Evolutionary conservation across 2,888 invertebrate species (phyloP), one percentile per base, ranked within the genome.

Genomic region (Cheilosia grossa): DNA sequence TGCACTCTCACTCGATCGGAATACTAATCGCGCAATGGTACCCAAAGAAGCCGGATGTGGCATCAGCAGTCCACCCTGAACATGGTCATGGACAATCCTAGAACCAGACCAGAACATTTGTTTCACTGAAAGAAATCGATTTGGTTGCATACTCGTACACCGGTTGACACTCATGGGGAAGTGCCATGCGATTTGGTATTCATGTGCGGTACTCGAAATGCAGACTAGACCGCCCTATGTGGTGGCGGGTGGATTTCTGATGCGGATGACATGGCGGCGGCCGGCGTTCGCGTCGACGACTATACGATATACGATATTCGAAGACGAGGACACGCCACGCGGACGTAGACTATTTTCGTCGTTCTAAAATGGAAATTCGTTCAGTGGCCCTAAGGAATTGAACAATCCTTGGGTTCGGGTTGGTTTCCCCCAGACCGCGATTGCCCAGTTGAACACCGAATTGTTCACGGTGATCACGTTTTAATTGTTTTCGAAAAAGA

Each of bases 71-170:
- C 67, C 81, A 81, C 81, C 85, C 85, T 77, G 81, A 42, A 72
- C 63, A 81, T 85, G 85, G 70, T 58, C 75, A 72, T 72, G 80
- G 70, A 81, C 81, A 85, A 85, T 85, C 75, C 81, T 77, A 85
- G 85, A 85, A 81, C 81, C 75, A 85, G 81, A 81, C 80, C 72
- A 85, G 81, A 85, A 85, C 85, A 85, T 81, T 85, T 85, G 81
- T 81, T 75, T 72, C 81, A 85, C 70, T 72, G 66, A 66, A 66
- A 51, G 53, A 72, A 82, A 82, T 85, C 81, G 85, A 85, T 75
- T 85, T 63, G 81, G 75, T 56, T 63, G 80, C 64, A 66, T 15
- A 54, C 15, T 40, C 51, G 66, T 66, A 74, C 74, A 54, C 27
- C 40, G 58, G 74, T 58, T 75, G 64, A 75, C 74, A 75, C 74